Percentiles rank a stretch among this genome's conserved stretches.
Evolutionary conservation across 2,888 invertebrate genomes (phyloP).

Genomic region (Malachius bipustulatus): DNA sequence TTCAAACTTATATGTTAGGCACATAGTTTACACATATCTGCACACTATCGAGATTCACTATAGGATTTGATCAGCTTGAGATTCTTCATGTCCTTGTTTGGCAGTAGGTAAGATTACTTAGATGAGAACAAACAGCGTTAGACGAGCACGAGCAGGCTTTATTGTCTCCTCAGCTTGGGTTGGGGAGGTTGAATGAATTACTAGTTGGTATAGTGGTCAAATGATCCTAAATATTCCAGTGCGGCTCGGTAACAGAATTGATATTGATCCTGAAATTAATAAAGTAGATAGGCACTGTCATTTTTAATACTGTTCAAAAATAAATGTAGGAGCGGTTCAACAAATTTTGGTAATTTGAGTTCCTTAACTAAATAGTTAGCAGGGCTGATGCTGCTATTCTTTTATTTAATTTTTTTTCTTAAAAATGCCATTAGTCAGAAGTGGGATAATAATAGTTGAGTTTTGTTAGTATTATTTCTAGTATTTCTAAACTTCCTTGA

Average conservation of each 20-base stretch:
- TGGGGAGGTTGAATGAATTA: no score
- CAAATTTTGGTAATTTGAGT: no score
- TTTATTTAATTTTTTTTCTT: no score
- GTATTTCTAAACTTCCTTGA: no score
- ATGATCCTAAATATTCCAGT: slow-evolving; percentile 94
- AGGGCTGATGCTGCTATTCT: no score
- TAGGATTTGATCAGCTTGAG: slow-evolving; percentile 14
- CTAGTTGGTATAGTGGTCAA: slow-evolving; percentile 92
- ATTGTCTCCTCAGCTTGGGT: slow-evolving; percentile 27
- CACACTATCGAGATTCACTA: slow-evolving; percentile 27
- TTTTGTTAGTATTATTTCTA: no score
- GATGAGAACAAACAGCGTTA: no score
- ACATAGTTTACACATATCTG: slow-evolving; percentile 30
- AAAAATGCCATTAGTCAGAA: no score
- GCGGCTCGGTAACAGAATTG: slow-evolving; percentile 99
- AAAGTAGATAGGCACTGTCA: slow-evolving; percentile 4
- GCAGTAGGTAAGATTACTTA: slow-evolving; percentile 21
- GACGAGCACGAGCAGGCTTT: no score
- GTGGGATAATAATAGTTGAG: no score
- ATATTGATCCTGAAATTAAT: slow-evolving; percentile 79
- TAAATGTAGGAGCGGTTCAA: background rate
- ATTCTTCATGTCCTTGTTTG: slow-evolving; percentile 19
- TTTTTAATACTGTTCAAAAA: background rate
- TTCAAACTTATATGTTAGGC: slow-evolving; percentile 15
- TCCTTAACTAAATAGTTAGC: no score